Evolutionary conservation across 1,140 invertebrate genomes (phyloP).

Genomic region (Helicorthomorpha holstii): DNA sequence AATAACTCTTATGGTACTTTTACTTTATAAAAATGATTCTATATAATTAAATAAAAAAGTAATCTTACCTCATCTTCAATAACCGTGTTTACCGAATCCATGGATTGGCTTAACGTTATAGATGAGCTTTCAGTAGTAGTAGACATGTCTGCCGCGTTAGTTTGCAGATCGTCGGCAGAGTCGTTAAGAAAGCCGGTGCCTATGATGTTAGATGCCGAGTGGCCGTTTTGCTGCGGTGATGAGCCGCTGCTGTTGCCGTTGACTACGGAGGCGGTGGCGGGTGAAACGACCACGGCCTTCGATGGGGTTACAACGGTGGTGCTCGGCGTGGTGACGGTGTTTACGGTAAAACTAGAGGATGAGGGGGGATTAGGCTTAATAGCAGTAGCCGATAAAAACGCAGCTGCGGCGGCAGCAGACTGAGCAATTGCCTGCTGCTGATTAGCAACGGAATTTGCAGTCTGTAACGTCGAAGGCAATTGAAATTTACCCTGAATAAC

Average conservation of each 20-base stretch:
- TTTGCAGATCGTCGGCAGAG: too few species aligned
- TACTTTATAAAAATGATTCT: not conserved
- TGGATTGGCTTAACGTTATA: slow-evolving; percentile 53
- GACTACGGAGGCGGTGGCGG: slow-evolving; percentile 22
- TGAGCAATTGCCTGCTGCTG: too few species aligned
- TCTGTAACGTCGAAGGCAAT: slow-evolving; percentile 16
- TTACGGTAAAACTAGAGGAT: too few species aligned
- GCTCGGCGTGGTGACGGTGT: too few species aligned
- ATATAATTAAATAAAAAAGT: not conserved
- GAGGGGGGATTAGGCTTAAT: too few species aligned
- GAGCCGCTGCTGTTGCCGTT: not conserved
- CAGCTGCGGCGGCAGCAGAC: too few species aligned
- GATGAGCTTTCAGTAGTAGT: slow-evolving; percentile 10
- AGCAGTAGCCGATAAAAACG: too few species aligned
- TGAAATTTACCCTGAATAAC: not conserved
- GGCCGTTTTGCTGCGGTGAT: not conserved
- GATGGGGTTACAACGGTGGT: too few species aligned
- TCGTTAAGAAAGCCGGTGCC: too few species aligned
- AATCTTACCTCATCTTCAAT: slow-evolving; percentile 69
- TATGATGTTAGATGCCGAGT: not conserved
- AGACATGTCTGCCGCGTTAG: not conserved
- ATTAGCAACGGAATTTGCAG: too few species aligned
- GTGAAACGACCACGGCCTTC: not conserved
- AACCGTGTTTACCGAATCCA: slow-evolving; percentile 81
- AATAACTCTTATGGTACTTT: too few species aligned